A percentile compares a stretch with the other conserved stretches of the same genome.
phyloP scores from a whole-genome alignment of 92 coral and sea anemone species.

The Paramuricea clavata region DNA sequence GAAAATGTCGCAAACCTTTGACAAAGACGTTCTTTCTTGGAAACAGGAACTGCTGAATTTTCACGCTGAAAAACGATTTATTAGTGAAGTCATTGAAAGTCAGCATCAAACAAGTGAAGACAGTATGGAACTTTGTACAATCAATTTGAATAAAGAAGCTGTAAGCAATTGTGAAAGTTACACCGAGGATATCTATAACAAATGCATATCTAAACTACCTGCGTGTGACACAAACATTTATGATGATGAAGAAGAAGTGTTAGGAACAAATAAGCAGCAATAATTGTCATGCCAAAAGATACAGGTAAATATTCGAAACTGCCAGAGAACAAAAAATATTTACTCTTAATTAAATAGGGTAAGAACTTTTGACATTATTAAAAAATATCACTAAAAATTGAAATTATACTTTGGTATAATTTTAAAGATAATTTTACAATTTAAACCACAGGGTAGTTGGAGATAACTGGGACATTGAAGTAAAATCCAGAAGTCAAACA shows the following conservation, averaged over 20 bases:
- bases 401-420: not conserved
- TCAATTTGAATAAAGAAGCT: constrained; percentile 44
- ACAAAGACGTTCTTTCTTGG: constrained; percentile 22
- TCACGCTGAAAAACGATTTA: not conserved
- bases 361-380: not conserved
- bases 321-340: not conserved
- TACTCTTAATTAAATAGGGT: too few species aligned
- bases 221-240: constrained; percentile 10
- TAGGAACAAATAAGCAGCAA: constrained; percentile 6
- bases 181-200: constrained; percentile 37
- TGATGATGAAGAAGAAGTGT: constrained; percentile 20
- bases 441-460: constrained; percentile 8
- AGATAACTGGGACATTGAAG: constrained; percentile 23
- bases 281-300: not conserved
- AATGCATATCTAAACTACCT: constrained; percentile 6
- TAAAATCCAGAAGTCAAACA: not conserved
- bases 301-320: not conserved
- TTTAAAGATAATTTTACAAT: not conserved
- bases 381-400: not conserved
- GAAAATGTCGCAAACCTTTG: constrained; percentile 28
- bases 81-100: constrained; percentile 21
- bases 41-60: not conserved
- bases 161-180: constrained; percentile 20
- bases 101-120: constrained; percentile 1
- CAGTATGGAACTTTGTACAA: constrained; percentile 14